Conservation (phyloP, 2,797 vertebrate species). For the Spinibarbus caldwelli region DNA sequence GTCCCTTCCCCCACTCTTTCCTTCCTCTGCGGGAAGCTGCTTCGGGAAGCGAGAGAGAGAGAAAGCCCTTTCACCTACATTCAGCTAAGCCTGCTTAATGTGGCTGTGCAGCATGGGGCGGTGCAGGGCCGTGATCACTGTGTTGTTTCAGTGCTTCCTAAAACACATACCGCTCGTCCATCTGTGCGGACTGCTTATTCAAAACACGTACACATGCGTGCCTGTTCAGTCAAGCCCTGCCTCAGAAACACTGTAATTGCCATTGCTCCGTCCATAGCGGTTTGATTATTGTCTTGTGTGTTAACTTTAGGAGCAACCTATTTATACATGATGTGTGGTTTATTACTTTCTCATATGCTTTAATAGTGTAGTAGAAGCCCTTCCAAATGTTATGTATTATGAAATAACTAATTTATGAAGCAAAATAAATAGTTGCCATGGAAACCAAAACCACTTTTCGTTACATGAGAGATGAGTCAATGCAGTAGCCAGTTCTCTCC, state of each 20-base stretch:
- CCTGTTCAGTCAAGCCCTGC: neutral
- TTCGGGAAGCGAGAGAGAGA: constrained; percentile 22
- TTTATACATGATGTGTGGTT: neutral
- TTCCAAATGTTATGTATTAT: neutral
- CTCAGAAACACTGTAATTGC: neutral
- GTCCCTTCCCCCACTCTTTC: constrained; percentile 50
- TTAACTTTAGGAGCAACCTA: neutral
- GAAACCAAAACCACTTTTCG: constrained; percentile 27
- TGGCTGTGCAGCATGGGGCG: constrained; percentile 42
- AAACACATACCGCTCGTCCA: constrained; percentile 16
- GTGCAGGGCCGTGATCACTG: constrained; percentile 19
- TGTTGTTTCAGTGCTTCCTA: constrained; percentile 39
- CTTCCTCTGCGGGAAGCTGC: constrained; percentile 51
- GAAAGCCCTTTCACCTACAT: constrained; percentile 65
- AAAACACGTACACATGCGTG: constrained; percentile 1
- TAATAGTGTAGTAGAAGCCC: neutral
- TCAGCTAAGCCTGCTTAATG: constrained; percentile 53
- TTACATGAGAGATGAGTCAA: constrained; percentile 1
- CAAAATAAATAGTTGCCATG: constrained; percentile 47
- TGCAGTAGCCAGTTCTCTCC: neutral
- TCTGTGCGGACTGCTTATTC: constrained; percentile 31
- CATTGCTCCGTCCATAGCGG: neutral
- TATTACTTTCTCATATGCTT: neutral
- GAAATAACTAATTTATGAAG: constrained; percentile 21
- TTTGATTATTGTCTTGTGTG: neutral